These are phyloP conservation scores for Panurus biarmicus DNA, from an alignment of 2,113 vertebrate genomes.

Conservation along the genomic window DNA sequence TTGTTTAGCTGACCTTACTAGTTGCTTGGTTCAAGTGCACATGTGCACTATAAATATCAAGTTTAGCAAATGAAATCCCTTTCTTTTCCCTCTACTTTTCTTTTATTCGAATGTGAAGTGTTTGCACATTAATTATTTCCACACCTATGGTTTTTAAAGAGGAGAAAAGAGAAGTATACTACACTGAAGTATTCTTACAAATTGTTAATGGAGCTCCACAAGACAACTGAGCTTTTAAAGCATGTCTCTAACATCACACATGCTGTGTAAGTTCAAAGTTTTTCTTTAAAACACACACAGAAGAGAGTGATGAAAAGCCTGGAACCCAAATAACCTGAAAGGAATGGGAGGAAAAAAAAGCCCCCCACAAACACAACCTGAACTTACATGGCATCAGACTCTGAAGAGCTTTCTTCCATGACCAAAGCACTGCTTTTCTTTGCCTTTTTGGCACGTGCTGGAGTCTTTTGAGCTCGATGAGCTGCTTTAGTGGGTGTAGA, in stretches of 20 bases:
- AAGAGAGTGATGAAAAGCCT: neutral
- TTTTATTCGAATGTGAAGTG: neutral
- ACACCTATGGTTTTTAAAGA: neutral
- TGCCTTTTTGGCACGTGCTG: fast-evolving
- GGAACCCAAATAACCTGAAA: neutral
- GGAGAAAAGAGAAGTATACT: neutral
- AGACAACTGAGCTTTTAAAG: neutral
- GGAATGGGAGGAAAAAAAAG: neutral
- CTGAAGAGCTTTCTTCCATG: neutral
- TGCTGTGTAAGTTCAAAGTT: neutral
- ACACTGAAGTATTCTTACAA: neutral
- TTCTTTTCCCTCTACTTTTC: fast-evolving
- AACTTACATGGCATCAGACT: conserved; percentile 10
- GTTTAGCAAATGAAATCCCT: fast-evolving
- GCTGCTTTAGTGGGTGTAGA: neutral
- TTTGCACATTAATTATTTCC: neutral
- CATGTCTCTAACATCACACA: neutral
- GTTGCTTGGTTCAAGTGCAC: neutral
- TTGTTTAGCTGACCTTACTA: neutral
- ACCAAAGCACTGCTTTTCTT: fast-evolving
- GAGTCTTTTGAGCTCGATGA: fast-evolving
- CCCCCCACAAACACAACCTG: neutral
- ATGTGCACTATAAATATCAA: neutral
- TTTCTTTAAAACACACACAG: neutral
- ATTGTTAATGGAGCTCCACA: neutral